phyloP scores from a whole-genome alignment of 2,888 invertebrate species.

The Athetis lepigone region DNA sequence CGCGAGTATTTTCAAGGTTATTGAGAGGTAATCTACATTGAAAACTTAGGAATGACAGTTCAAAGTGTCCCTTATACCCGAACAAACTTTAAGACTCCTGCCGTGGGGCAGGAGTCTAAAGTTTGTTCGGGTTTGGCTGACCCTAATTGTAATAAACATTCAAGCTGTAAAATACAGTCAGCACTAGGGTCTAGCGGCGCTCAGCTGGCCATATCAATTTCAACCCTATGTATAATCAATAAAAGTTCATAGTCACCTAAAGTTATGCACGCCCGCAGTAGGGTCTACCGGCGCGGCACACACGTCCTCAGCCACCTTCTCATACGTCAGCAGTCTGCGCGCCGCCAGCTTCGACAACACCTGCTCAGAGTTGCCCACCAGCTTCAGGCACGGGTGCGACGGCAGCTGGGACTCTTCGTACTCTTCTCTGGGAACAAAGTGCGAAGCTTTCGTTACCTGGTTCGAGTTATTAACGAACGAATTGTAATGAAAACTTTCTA shows the following conservation, averaged over 20 bases:
- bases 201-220: background rate
- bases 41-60: background rate
- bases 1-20: background rate
- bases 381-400: conserved; percentile 93
- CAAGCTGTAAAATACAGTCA: too few relatives aligned
- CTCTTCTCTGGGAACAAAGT: conserved; percentile 91
- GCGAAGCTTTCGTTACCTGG: too few relatives aligned
- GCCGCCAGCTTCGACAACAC: conserved; percentile 94
- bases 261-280: conserved; percentile 72
- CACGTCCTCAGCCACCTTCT: conserved; percentile 92
- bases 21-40: too few relatives aligned
- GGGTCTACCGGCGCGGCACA: conserved; percentile 72
- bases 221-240: background rate
- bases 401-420: conserved; percentile 94
- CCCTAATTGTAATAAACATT: too few relatives aligned
- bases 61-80: background rate
- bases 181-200: too few relatives aligned
- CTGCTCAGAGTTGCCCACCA: conserved; percentile 97
- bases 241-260: conserved; percentile 66
- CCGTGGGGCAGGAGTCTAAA: too few relatives aligned
- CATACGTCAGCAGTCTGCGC: conserved; percentile 96
- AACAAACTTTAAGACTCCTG: too few relatives aligned
- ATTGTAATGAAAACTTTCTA: too few relatives aligned
- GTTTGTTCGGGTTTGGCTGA: too few relatives aligned
- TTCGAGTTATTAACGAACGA: too few relatives aligned